phyloP scores from a whole-genome alignment of 53 echinoderm and acorn worm species.

The Stichopus horrens region DNA sequence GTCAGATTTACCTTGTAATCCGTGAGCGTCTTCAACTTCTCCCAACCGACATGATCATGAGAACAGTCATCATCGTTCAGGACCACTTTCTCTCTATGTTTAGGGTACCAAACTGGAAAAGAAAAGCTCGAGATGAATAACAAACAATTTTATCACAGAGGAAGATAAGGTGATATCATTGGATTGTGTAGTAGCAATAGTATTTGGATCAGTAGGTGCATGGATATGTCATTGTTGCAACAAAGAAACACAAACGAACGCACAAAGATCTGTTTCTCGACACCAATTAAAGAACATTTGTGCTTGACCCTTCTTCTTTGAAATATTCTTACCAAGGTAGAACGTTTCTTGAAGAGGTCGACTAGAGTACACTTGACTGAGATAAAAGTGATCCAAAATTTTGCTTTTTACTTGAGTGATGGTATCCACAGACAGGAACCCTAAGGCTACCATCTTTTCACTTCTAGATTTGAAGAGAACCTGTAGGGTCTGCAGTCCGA shows the following conservation, averaged over 20 bases:
- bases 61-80: neutral
- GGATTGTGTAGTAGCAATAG: too few relatives aligned
- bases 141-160: too few relatives aligned
- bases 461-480: neutral
- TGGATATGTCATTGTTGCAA: too few relatives aligned
- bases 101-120: neutral
- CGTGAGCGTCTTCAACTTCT: neutral
- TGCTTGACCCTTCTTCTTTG: neutral
- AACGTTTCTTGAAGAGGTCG: neutral
- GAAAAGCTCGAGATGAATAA: too few relatives aligned
- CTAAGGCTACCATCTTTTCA: neutral
- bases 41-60: neutral
- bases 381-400: conserved; percentile 4
- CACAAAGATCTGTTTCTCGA: too few relatives aligned
- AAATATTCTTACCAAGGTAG: neutral
- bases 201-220: too few relatives aligned
- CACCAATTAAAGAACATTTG: too few relatives aligned
- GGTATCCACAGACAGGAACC: neutral
- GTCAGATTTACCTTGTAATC: conserved; percentile 1
- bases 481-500: neutral
- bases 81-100: neutral
- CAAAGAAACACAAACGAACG: too few relatives aligned
- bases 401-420: conserved; percentile 1
- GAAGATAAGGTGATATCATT: too few relatives aligned
- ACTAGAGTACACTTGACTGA: neutral